Evolutionary conservation across 1,140 invertebrate species (phyloP).

Genomic region (Nymphalis io): DNA sequence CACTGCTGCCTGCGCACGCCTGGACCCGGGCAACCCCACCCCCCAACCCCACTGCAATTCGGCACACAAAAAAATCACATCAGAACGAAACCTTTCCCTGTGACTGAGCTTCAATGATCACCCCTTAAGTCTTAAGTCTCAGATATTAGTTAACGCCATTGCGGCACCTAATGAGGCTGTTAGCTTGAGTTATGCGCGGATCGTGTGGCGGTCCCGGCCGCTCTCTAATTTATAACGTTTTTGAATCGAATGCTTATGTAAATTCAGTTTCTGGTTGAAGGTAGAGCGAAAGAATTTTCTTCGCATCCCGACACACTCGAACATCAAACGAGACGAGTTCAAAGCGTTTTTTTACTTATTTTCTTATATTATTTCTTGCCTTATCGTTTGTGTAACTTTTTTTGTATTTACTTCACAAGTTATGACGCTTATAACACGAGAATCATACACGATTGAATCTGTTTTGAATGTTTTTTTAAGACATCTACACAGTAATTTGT

Average conservation of each 20-base stretch:
- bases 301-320: slow-evolving; percentile 54
- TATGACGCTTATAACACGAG: slow-evolving; percentile 43
- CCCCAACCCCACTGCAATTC: slow-evolving; percentile 63
- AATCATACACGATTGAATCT: slow-evolving; percentile 2
- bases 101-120: slow-evolving; percentile 66
- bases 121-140: slow-evolving; percentile 63
- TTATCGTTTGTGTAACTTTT: slow-evolving; percentile 58
- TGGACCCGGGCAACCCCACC: slow-evolving; percentile 66
- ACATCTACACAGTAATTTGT: not conserved
- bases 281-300: slow-evolving; percentile 55
- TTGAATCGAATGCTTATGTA: slow-evolving; percentile 63
- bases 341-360: slow-evolving; percentile 67
- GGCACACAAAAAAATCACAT: slow-evolving; percentile 70
- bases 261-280: slow-evolving; percentile 53
- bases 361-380: slow-evolving; percentile 61
- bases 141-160: slow-evolving; percentile 68
- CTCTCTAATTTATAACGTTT: slow-evolving; percentile 63
- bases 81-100: slow-evolving; percentile 70
- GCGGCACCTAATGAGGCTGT: slow-evolving; percentile 60
- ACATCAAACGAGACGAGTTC: slow-evolving; percentile 69
- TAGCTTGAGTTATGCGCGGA: slow-evolving; percentile 54
- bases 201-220: slow-evolving; percentile 49
- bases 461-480: slow-evolving; percentile 7
- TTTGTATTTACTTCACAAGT: slow-evolving; percentile 52
- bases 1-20: slow-evolving; percentile 76